A percentile compares a stretch with the other conserved stretches of the same genome.
Evolutionary conservation across 2,113 vertebrate genomes (phyloP).

Genomic region (Carollia perspicillata): DNA sequence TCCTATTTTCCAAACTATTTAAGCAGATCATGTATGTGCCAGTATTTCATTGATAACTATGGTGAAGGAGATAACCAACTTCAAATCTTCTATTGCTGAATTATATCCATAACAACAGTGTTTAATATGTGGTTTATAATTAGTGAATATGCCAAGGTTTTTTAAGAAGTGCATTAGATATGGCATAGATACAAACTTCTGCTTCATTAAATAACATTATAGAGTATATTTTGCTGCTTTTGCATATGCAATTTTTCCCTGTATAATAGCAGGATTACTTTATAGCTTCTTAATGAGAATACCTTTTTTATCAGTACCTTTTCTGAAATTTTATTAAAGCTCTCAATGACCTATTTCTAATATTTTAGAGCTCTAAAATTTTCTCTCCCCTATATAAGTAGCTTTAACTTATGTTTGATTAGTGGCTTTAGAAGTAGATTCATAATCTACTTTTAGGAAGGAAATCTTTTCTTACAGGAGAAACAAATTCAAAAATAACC

Average conservation of each 20-base stretch:
- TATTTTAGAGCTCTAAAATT: slow-evolving; percentile 71
- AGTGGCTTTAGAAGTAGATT: slow-evolving; percentile 70
- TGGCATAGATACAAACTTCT: slow-evolving; percentile 57
- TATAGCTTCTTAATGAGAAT: slow-evolving; percentile 73
- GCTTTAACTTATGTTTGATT: slow-evolving; percentile 72
- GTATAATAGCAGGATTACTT: slow-evolving; percentile 73
- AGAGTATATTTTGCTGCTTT: slow-evolving; percentile 71
- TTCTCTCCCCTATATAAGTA: slow-evolving; percentile 78
- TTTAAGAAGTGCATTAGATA: slow-evolving; percentile 53
- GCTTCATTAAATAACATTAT: slow-evolving; percentile 70
- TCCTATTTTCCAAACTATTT: slow-evolving; percentile 67
- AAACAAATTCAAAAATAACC: slow-evolving; percentile 80
- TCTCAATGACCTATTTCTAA: slow-evolving; percentile 78
- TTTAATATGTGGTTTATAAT: slow-evolving; percentile 65
- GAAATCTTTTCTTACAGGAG: slow-evolving; percentile 75
- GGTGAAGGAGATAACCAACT: slow-evolving; percentile 49
- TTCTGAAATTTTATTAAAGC: slow-evolving; percentile 69
- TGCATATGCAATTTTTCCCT: slow-evolving; percentile 39
- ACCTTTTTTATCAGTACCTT: slow-evolving; percentile 73
- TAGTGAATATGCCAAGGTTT: slow-evolving; percentile 12
- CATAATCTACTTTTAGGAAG: slow-evolving; percentile 80
- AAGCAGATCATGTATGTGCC: slow-evolving; percentile 54
- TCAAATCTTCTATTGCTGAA: slow-evolving; percentile 66
- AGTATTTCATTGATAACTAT: slow-evolving; percentile 61
- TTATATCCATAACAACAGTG: slow-evolving; percentile 58